Base-by-base conservation (phyloP, 2,113 vertebrate genomes). In the Spheniscus mendiculus region DNA sequence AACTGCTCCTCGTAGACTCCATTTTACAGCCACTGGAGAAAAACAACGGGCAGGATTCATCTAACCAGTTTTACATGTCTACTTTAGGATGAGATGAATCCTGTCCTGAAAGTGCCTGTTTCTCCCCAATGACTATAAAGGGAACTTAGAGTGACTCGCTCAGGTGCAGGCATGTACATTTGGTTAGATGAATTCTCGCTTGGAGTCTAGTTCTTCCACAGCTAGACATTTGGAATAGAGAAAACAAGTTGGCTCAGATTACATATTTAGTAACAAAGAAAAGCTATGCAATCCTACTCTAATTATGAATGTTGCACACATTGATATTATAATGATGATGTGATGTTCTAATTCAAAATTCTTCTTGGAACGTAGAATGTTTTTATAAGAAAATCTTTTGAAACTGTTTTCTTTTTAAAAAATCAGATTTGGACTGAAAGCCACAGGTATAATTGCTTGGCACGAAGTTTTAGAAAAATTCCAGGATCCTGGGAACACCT, bases 391-490 rank as follows among this genome's bases (percentile, higher is more conserved):
- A 89, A 87, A 14, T 13, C 6, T 83, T 83, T 49, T 53, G 30
- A 90, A 62, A 30, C 5, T 8, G 2, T 83, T 58, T 29, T 29
- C 12, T 63, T 25, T 63, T 27, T 32, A 19, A 62, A 47, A 86
- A 84, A 91, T 74, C 74, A 98, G 97, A 30, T 97, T 98, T 87
- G 94, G 95, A 44, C 70, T 98, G 62, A 96, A 80, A 96, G 65
- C 93, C 77, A 96, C 94, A 42, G 83, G 74, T 56, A 97, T 59
- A 74, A 95, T 98, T 88, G 77, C 77, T 5, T 98, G 98, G 98
- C 96, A 98, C 55, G 62, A 97, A 52, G 98, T 99, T 92, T 87
- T 98, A 78, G 90, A 96, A 36, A 96, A 89, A 20, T 62, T 98
- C 56, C 10, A 27, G 38, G 87, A 94, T 53, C 59, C 72, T 71